Evolutionary conservation across 2,113 vertebrate genomes (phyloP).

Genomic region (Bufo gargarizans): DNA sequence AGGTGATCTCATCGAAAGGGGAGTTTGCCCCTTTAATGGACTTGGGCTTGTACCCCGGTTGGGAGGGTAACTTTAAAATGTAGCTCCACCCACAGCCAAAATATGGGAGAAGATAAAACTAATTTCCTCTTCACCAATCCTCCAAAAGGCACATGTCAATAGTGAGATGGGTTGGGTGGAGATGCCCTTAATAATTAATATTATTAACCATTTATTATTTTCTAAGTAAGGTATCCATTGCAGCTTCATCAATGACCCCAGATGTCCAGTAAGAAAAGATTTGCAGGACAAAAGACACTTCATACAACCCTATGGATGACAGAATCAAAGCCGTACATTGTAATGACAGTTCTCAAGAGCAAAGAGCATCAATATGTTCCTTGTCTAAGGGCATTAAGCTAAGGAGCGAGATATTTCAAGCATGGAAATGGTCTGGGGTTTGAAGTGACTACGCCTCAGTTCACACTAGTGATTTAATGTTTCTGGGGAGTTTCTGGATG

Average conservation of each 20-base stretch:
- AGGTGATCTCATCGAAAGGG: no score
- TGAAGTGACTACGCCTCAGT: not conserved
- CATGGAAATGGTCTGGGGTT: not conserved
- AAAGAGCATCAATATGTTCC: conserved; percentile 3
- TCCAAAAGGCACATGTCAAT: not conserved
- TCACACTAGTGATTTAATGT: not conserved
- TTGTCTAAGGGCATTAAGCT: not conserved
- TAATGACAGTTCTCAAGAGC: not conserved
- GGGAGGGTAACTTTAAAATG: not conserved
- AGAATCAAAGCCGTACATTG: not conserved
- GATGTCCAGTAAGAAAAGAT: not conserved
- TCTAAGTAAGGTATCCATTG: not conserved
- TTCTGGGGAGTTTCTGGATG: not conserved
- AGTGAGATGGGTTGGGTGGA: not conserved
- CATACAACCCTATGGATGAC: not conserved
- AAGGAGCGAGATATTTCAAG: not conserved
- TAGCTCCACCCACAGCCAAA: not conserved
- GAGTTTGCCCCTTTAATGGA: no score
- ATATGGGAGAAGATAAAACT: not conserved
- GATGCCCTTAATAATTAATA: not conserved
- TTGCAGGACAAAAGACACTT: not conserved
- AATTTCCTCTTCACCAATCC: not conserved
- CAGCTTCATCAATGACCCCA: not conserved
- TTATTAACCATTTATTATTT: not conserved
- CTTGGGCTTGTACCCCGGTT: no score